phyloP scores from a whole-genome alignment of 2,113 vertebrate species.

The Xyliphius kryptos region DNA sequence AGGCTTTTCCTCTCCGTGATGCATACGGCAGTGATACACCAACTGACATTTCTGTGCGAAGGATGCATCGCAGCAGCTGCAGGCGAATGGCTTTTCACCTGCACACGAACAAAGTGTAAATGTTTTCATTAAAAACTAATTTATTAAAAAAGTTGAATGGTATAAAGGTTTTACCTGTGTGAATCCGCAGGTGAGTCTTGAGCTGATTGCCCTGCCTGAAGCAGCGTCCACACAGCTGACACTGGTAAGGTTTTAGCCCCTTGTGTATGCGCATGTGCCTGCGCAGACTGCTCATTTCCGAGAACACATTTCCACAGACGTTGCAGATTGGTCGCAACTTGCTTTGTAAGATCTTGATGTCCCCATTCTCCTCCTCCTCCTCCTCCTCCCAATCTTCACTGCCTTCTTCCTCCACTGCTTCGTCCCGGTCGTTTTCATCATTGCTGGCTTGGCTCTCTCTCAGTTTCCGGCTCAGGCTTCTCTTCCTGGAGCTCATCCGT shows the following conservation, averaged over 20 bases:
- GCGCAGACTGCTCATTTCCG: slow-evolving; percentile 87
- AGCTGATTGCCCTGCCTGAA: slow-evolving; percentile 96
- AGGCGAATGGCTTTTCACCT: slow-evolving; percentile 66
- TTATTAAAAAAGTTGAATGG: no score
- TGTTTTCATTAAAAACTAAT: no score
- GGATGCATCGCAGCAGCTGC: slow-evolving; percentile 51
- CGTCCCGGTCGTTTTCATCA: slow-evolving; percentile 62
- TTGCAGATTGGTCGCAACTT: slow-evolving; percentile 79
- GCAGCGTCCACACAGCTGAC: slow-evolving; percentile 88
- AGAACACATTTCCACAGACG: slow-evolving; percentile 85
- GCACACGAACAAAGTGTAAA: no score
- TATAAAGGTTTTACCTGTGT: slow-evolving; percentile 75
- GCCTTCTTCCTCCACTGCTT: slow-evolving; percentile 52
- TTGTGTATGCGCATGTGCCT: slow-evolving; percentile 96
- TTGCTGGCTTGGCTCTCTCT: slow-evolving; percentile 54
- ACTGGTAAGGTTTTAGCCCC: slow-evolving; percentile 89
- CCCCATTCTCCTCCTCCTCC: slow-evolving; percentile 60
- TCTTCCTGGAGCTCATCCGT: slow-evolving; percentile 29
- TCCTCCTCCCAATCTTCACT: slow-evolving; percentile 61
- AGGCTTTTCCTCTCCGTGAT: slow-evolving; percentile 85
- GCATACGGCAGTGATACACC: slow-evolving; percentile 85
- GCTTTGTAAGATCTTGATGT: slow-evolving; percentile 60
- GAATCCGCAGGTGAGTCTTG: slow-evolving; percentile 93
- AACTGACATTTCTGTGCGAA: slow-evolving; percentile 84
- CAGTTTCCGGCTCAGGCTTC: slow-evolving; percentile 47